phyloP scores from a whole-genome alignment of 2,888 invertebrate genomes.

The Caenorhabditis zanzibari region DNA sequence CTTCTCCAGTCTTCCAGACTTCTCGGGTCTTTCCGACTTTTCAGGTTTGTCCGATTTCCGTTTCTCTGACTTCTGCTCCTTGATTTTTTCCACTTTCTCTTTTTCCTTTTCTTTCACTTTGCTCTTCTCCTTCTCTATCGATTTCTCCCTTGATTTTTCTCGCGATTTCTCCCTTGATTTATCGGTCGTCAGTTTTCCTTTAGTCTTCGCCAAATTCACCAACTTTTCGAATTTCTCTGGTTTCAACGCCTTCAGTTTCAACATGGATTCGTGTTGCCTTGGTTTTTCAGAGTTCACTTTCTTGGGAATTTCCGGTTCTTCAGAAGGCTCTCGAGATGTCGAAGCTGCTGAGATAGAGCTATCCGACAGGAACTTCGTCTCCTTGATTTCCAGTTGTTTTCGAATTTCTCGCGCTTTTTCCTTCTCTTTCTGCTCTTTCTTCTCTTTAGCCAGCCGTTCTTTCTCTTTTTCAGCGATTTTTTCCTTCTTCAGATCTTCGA shows the following conservation, averaged over 20 bases:
- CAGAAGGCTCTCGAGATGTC: conserved; percentile 33
- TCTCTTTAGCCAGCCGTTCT: background rate
- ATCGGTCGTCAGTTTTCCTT: conserved; percentile 16
- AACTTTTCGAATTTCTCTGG: conserved; percentile 42
- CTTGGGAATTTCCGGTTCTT: background rate
- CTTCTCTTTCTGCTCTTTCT: background rate
- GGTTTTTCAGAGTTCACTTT: background rate
- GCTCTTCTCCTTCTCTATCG: background rate
- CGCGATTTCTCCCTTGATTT: background rate
- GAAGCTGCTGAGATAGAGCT: conserved; percentile 40
- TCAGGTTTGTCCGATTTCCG: background rate
- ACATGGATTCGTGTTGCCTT: background rate
- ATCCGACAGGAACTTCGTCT: conserved; percentile 21
- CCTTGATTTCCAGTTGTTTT: conserved; percentile 13
- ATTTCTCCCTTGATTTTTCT: background rate
- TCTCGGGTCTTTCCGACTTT: background rate
- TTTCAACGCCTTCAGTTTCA: conserved; percentile 8
- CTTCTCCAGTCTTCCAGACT: background rate
- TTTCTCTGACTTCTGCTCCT: too few relatives aligned
- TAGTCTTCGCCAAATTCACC: conserved; percentile 35
- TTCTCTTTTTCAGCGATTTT: background rate
- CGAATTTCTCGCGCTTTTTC: background rate
- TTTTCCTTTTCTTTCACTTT: background rate
- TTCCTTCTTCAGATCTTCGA: conserved; percentile 1
- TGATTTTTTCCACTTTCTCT: too few relatives aligned